Conservation (phyloP, 2,888 invertebrate genomes). For the Aporophyla nigra region DNA sequence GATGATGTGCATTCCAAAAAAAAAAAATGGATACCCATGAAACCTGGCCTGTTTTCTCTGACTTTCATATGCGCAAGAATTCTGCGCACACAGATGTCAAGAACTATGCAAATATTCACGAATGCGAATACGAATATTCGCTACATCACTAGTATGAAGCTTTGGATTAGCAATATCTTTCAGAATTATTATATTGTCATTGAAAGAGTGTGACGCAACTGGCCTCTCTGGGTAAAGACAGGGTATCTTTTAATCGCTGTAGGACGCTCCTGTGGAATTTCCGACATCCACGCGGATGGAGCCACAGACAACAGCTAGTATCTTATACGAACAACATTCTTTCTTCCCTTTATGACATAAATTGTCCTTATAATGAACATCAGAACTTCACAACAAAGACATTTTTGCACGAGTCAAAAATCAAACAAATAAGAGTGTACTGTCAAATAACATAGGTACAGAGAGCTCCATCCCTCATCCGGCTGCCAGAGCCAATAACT, state of each 20-base stretch:
- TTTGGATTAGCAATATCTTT: too few relatives aligned
- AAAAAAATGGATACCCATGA: not conserved
- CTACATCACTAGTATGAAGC: too few relatives aligned
- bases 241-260: too few relatives aligned
- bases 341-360: not conserved
- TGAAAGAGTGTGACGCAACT: too few relatives aligned
- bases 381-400: constrained; percentile 35
- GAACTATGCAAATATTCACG: too few relatives aligned
- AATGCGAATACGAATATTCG: too few relatives aligned
- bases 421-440: constrained; percentile 21
- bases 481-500: constrained; percentile 61
- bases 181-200: too few relatives aligned
- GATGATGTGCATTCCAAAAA: too few relatives aligned
- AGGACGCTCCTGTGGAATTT: not conserved
- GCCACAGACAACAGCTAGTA: not conserved
- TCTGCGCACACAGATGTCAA: too few relatives aligned
- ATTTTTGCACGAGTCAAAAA: constrained; percentile 35
- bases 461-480: constrained; percentile 42
- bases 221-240: too few relatives aligned
- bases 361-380: constrained; percentile 13
- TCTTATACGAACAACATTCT: constrained; percentile 4
- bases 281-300: not conserved
- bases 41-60: not conserved
- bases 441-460: constrained; percentile 23
- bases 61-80: too few relatives aligned